Percentiles rank a stretch among this genome's conserved stretches.
Evolutionary conservation across 2,797 vertebrate species (phyloP).

Genomic region (Gymnoscopelus braueri): DNA sequence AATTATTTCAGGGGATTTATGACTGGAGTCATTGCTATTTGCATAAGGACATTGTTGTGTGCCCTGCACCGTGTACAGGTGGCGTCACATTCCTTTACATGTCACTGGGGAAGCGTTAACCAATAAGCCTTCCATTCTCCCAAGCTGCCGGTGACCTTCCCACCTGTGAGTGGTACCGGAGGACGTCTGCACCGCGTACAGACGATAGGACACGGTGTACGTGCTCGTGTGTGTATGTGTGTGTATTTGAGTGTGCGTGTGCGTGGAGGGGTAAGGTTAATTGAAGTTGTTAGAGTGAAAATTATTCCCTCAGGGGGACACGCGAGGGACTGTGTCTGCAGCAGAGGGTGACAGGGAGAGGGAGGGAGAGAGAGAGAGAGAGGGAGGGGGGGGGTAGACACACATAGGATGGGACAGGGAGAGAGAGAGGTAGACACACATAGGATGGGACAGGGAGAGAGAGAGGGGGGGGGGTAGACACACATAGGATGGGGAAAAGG

Average conservation of each 20-base stretch:
- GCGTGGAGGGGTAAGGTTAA: constrained; percentile 76
- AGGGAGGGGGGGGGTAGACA: background rate
- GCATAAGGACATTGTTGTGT: constrained; percentile 36
- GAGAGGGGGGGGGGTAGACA: constrained; percentile 39
- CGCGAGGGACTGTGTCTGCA: constrained; percentile 49
- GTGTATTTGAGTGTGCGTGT: constrained; percentile 18
- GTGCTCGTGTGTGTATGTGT: background rate
- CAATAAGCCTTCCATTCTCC: constrained; percentile 33
- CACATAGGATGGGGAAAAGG: constrained; percentile 48
- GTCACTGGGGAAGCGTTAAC: constrained; percentile 35
- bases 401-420: background rate
- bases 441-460: background rate
- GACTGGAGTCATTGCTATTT: constrained; percentile 37
- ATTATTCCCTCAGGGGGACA: constrained; percentile 65
- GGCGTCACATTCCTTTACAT: constrained; percentile 44
- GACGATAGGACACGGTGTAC: background rate
- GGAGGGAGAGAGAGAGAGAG: constrained; percentile 27
- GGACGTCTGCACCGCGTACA: constrained; percentile 16
- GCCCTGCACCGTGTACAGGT: constrained; percentile 14
- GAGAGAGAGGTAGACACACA: background rate
- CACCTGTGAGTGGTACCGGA: constrained; percentile 60
- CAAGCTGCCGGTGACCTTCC: constrained; percentile 62
- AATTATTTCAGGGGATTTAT: constrained; percentile 63
- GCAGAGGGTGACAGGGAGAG: constrained; percentile 56
- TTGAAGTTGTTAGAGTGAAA: constrained; percentile 81